Base-by-base conservation (phyloP, 1,140 invertebrate genomes). In the Psix sp. region DNA sequence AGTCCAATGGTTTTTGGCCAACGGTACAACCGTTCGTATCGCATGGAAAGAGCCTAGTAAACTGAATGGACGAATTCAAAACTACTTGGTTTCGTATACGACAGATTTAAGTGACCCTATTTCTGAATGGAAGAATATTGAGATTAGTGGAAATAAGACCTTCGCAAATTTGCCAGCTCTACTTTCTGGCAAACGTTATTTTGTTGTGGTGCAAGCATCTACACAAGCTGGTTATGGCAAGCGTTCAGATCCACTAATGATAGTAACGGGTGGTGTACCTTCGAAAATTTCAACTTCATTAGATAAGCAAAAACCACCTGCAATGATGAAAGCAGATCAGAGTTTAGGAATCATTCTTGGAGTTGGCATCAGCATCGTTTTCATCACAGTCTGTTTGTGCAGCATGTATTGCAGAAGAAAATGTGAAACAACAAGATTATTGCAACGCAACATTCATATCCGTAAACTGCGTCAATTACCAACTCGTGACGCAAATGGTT, bases 201-300 rank as follows among this genome's bases (percentile, higher is more conserved):
- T 86, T 33, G 83, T 91, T 24, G 82, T 87, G 65, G 84, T 91
- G 16, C 84, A 87, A 60, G 90, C 89, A 13, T 83, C 80, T 2
- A 91, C 89, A 6, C 84, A 84, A 62, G 88, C 88, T 18, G 90
- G 90, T 10, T 80, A 84, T 43, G 89, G 90, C 5, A 86, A 84
- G 60, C 79, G 81, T 0, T 87, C 86, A 3, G 77, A 86, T 48
- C 83, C 84, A 15, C 82, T 88, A 39, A 67, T 82, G 29, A 78
- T 88, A 16, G 78, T 77, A 39, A 84, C 80, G 9, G 80, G 81
- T 13, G 78, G 80, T 3, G 65, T 49, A 57, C 10, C 60, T 1
- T 74, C 76, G 0, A 84, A 84, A 65, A 54, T 71, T 21, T 66
- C 80, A 7, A 80, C 72, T 6, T 74, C 79, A 0, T 81, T 80